Conservation (phyloP, 1,140 invertebrate species). For the Conus ventricosus region DNA sequence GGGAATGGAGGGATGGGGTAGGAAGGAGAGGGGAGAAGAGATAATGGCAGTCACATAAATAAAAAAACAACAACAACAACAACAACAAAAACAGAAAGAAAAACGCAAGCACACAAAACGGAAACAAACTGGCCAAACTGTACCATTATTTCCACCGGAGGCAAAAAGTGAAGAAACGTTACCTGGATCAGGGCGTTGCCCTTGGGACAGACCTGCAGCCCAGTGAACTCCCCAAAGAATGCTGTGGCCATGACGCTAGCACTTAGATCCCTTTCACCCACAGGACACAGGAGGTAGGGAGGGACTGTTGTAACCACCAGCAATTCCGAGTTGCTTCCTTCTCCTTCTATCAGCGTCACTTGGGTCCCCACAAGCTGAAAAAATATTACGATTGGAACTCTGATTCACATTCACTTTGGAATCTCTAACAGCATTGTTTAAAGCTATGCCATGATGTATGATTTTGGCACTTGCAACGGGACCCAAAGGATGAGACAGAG, state of each 20-base stretch:
- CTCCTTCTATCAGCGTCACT: constrained; percentile 50
- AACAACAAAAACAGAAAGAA: too few species aligned
- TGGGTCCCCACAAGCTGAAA: constrained; percentile 42
- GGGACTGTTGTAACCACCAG: constrained; percentile 47
- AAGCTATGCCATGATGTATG: too few species aligned
- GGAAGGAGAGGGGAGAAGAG: too few species aligned
- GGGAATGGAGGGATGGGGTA: too few species aligned
- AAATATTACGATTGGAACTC: neutral
- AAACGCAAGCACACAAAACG: too few species aligned
- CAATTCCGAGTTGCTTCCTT: constrained; percentile 27
- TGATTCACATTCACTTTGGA: neutral
- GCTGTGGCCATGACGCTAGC: constrained; percentile 21
- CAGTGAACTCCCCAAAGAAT: constrained; percentile 36
- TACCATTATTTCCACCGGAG: too few species aligned
- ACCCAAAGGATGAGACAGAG: neutral
- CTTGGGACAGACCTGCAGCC: constrained; percentile 47
- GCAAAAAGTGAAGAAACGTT: neutral
- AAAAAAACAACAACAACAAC: too few species aligned
- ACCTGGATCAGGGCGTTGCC: constrained; percentile 53
- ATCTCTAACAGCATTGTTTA: too few species aligned
- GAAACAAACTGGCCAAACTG: too few species aligned
- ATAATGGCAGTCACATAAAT: too few species aligned
- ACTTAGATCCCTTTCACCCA: neutral
- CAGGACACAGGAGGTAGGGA: constrained; percentile 49
- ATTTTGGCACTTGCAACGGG: too few species aligned